Base-by-base conservation (phyloP, 2,888 invertebrate species). In the Spisula subtruncata region DNA sequence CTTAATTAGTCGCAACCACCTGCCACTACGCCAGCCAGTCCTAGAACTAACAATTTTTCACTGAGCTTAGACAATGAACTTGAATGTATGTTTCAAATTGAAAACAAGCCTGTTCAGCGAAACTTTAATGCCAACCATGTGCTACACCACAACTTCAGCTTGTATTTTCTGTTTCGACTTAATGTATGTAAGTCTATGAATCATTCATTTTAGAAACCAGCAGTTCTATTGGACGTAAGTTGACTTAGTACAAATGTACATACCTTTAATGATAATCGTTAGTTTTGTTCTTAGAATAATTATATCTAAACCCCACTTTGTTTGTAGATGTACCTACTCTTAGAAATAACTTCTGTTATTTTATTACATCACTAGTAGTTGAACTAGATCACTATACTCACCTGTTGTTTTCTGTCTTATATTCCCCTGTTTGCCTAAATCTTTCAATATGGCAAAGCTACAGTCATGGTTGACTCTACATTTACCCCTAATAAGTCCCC, bases 171-270 rank as follows among this genome's bases (percentile, higher is more conserved):
- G 41, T 41, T 41, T 41, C 41, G 8, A 41, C 4, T 8, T 41
- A 41, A 8, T 41, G 41, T 41, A 41, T 41, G 56, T 56, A 6
- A n/a, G 56, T 5, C 20, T 56, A 20, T 66, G 25, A 66, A 66
- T 25, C 12, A 66, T 66, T 66, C 60, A 60, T 75, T 75, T 16
- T 75, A 75, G 75, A 75, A 8, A 75, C 1, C 75, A 75, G 32
- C 35, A 18, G 18, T 35, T 35, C 75, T 35, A 12, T 75, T 35
- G 75, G 75, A 35, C 75, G 75, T 75, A 75, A 75, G 75, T 75
- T 75, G 16, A 32, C 75, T 35, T 32, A 2, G 14, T 18, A 41
- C 18, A 32, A 32, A 16, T 4, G 16, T 16, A 5, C 8, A 60
- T 25, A 60, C 8, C 25, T 60, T 60, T 60, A 6, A 25, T 60